Evolutionary conservation across 2,113 vertebrate genomes (phyloP).

Genomic region (Anguilla japonica): DNA sequence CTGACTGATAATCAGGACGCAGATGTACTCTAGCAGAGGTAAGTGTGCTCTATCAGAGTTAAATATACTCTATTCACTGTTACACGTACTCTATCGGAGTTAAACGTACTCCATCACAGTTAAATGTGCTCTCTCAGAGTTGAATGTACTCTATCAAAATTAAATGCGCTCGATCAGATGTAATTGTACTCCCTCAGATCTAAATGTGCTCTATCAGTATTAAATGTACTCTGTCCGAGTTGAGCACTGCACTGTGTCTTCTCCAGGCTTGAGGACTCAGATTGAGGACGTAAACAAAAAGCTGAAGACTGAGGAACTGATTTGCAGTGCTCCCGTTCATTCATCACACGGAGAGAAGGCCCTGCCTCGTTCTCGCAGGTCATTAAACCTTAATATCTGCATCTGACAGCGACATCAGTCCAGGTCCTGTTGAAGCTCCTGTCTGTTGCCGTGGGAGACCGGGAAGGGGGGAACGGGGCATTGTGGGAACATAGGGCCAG

Average conservation of each 20-base stretch:
- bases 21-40: too few relatives aligned
- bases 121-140: too few relatives aligned
- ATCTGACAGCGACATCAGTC: neutral
- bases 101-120: too few relatives aligned
- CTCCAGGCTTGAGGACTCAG: neutral
- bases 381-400: neutral
- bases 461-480: neutral
- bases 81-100: too few relatives aligned
- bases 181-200: too few relatives aligned
- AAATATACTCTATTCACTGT: too few relatives aligned
- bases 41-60: too few relatives aligned
- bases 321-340: neutral
- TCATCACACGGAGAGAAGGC: neutral
- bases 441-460: neutral
- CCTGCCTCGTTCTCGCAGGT: neutral
- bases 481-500: neutral
- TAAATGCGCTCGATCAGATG: too few relatives aligned
- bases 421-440: neutral
- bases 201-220: too few relatives aligned
- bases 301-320: neutral
- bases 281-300: neutral
- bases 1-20: too few relatives aligned
- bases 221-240: too few relatives aligned
- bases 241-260: neutral
- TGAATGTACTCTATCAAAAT: too few relatives aligned